A percentile compares a stretch with the other conserved stretches of the same genome.
Evolutionary conservation across 2,113 vertebrate genomes (phyloP).

Genomic region (Gadus macrocephalus): DNA sequence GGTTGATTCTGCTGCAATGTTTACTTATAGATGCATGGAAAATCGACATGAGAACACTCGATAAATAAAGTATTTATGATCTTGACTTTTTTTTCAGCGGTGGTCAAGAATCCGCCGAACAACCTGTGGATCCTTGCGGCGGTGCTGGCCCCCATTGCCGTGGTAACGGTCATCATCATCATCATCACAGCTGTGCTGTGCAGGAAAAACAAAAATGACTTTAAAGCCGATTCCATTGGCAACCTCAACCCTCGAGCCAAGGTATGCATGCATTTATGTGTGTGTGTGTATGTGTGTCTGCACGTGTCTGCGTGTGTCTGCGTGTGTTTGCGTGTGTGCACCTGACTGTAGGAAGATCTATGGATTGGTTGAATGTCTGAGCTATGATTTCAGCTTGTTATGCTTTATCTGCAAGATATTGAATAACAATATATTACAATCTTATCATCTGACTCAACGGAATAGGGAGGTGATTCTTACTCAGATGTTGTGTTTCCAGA

Average conservation of each 20-base stretch:
- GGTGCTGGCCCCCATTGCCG: slow-evolving; percentile 88
- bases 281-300: background rate
- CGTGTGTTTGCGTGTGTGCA: too few relatives aligned
- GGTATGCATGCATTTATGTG: slow-evolving; percentile 62
- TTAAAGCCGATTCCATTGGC: slow-evolving; percentile 90
- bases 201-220: slow-evolving; percentile 96
- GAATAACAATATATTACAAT: too few relatives aligned
- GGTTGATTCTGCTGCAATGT: too few relatives aligned
- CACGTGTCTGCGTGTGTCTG: too few relatives aligned
- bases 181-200: slow-evolving; percentile 97
- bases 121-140: slow-evolving; percentile 98
- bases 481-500: slow-evolving; percentile 58
- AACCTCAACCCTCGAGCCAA: slow-evolving; percentile 94
- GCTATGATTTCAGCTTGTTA: too few relatives aligned
- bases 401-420: too few relatives aligned
- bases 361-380: too few relatives aligned
- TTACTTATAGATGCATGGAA: too few relatives aligned
- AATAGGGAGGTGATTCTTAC: background rate
- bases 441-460: background rate
- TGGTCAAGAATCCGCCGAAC: slow-evolving; percentile 95
- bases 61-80: background rate
- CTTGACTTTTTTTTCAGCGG: slow-evolving; percentile 71
- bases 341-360: too few relatives aligned
- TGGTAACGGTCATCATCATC: slow-evolving; percentile 94
- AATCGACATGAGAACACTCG: too few relatives aligned